phyloP scores from a whole-genome alignment of 2,797 vertebrate genomes.

The Galaxias olidus region DNA sequence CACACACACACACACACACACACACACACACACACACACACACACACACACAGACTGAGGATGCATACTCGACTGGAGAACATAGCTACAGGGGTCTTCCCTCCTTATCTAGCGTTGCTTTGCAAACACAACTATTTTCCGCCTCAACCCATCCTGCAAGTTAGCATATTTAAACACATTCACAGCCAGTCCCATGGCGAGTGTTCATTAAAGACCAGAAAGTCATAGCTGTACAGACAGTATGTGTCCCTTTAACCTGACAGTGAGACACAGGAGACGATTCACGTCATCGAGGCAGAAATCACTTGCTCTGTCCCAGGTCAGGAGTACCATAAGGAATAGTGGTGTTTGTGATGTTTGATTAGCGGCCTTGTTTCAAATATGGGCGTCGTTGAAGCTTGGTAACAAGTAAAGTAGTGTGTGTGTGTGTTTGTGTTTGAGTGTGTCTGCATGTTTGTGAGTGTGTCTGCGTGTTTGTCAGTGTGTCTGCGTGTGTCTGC shows the following conservation, averaged over 20 bases:
- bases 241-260: too few species aligned
- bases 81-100: slow-evolving; percentile 36
- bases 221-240: too few species aligned
- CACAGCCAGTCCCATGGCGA: too few species aligned
- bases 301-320: too few species aligned
- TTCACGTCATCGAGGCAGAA: too few species aligned
- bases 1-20: slow-evolving; percentile 63
- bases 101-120: slow-evolving; percentile 36
- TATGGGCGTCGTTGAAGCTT: not conserved
- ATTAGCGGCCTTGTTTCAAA: not conserved
- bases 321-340: too few species aligned
- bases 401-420: not conserved
- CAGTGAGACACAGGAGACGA: too few species aligned
- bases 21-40: not conserved
- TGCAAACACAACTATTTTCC: slow-evolving; percentile 49
- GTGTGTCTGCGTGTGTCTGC: slow-evolving; percentile 14
- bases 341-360: not conserved
- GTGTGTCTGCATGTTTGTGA: too few species aligned
- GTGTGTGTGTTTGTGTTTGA: not conserved
- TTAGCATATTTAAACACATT: slow-evolving; percentile 35
- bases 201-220: too few species aligned
- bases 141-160: slow-evolving; percentile 39
- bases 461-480: slow-evolving; percentile 26
- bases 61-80: slow-evolving; percentile 24
- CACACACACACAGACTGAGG: not conserved